Percentiles rank a stretch among this genome's conserved stretches.
Evolutionary conservation across 2,797 vertebrate species (phyloP).

Genomic region (Muscicapa comitata): DNA sequence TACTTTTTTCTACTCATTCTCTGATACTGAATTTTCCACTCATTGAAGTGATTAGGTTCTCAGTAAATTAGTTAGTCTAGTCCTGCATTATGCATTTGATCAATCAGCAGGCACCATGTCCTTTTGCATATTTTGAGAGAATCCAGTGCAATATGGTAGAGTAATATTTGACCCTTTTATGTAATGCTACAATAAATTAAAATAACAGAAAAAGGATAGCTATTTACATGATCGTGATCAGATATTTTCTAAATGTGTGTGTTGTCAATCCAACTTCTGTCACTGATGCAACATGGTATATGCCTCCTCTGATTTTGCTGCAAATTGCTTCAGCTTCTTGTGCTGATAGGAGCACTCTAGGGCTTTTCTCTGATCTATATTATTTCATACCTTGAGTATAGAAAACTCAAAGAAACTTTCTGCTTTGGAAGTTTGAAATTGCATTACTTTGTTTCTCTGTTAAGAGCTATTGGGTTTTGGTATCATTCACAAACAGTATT

Average conservation of each 20-base stretch:
- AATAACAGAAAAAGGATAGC: no score
- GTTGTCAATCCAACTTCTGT: neutral
- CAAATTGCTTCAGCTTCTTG: neutral
- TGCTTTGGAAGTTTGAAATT: neutral
- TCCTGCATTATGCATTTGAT: neutral
- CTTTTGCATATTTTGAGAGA: neutral
- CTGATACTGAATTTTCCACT: neutral
- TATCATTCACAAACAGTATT: neutral
- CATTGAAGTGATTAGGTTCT: neutral
- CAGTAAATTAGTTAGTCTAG: neutral
- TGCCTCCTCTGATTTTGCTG: neutral
- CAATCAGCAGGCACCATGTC: neutral
- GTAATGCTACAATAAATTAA: neutral
- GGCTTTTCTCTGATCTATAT: neutral
- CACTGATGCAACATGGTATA: neutral
- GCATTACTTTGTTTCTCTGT: neutral
- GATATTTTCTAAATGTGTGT: neutral
- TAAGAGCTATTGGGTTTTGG: neutral
- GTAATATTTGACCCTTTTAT: neutral
- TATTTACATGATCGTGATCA: neutral
- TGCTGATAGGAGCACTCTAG: neutral
- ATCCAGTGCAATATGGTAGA: neutral
- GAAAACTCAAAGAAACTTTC: neutral
- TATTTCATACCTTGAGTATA: neutral
- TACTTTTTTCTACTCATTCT: neutral